phyloP scores from a whole-genome alignment of 2,797 vertebrate genomes.

The Spinus olivaceus region DNA sequence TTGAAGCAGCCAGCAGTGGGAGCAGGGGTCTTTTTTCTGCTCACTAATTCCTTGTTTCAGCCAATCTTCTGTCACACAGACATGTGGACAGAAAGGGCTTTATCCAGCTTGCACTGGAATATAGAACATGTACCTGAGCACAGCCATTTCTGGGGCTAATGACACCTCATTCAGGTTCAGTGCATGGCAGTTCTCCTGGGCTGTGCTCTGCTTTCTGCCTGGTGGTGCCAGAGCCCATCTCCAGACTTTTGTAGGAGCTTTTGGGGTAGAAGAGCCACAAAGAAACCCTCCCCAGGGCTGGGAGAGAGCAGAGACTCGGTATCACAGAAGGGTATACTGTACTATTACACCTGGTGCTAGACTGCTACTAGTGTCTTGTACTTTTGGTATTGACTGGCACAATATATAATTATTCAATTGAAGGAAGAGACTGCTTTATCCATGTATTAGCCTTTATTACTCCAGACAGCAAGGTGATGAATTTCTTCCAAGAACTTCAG shows the following conservation, averaged over 20 bases:
- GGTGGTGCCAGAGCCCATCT: neutral
- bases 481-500: neutral
- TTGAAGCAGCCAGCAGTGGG: neutral
- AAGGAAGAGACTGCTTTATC: neutral
- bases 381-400: neutral
- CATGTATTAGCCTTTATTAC: neutral
- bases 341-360: neutral
- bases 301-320: neutral
- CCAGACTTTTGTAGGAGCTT: neutral
- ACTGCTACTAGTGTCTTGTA: neutral
- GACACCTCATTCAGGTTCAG: neutral
- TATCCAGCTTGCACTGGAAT: neutral
- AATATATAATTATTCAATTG: neutral
- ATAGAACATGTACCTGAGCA: neutral
- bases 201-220: neutral
- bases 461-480: neutral
- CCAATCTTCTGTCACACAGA: neutral
- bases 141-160: neutral
- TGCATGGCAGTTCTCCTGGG: neutral
- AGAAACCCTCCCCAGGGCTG: neutral
- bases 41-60: slow-evolving; percentile 9
- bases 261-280: neutral
- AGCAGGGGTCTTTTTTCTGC: neutral
- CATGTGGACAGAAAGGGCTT: neutral
- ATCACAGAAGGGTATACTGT: neutral